These are phyloP conservation scores for Melolontha melolontha DNA, from an alignment of 2,888 invertebrate species.

Conservation along the genomic window DNA sequence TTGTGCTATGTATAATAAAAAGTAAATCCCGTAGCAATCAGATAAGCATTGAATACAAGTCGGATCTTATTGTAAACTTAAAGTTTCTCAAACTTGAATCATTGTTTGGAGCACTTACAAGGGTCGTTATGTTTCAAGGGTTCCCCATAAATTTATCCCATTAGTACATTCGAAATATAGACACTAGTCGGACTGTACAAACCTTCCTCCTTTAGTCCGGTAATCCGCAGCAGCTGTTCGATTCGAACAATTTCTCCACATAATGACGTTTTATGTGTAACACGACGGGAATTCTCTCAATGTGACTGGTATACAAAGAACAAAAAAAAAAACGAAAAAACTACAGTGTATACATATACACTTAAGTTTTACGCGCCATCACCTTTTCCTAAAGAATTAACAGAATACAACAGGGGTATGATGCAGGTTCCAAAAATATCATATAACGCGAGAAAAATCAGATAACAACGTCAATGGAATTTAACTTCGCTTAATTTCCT, in stretches of 20 bases:
- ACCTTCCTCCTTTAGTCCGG: conserved; percentile 6
- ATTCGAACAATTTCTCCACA: conserved; percentile 43
- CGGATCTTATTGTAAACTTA: conserved; percentile 29
- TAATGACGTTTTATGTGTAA: conserved; percentile 44
- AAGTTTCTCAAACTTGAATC: conserved; percentile 32
- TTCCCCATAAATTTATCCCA: conserved; percentile 37
- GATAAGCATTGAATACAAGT: conserved; percentile 16
- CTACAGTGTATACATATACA: not conserved
- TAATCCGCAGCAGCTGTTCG: conserved; percentile 46
- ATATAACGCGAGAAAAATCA: conserved; percentile 25
- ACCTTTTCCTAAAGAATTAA: not conserved
- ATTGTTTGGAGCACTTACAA: conserved; percentile 33
- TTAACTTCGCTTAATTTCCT: conserved; percentile 29
- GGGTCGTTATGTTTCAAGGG: conserved; percentile 24
- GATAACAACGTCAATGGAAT: conserved; percentile 24
- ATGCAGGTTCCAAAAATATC: conserved; percentile 12
- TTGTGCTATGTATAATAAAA: no score
- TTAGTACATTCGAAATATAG: conserved; percentile 26
- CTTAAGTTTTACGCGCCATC: conserved; percentile 7
- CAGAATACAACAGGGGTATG: not conserved
- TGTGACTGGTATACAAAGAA: conserved; percentile 35
- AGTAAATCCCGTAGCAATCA: conserved; percentile 5
- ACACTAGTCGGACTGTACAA: not conserved
- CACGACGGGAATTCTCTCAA: conserved; percentile 43
- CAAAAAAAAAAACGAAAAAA: not conserved